phyloP scores from a whole-genome alignment of 2,888 invertebrate genomes.

The Acanthosepion pharaonis region DNA sequence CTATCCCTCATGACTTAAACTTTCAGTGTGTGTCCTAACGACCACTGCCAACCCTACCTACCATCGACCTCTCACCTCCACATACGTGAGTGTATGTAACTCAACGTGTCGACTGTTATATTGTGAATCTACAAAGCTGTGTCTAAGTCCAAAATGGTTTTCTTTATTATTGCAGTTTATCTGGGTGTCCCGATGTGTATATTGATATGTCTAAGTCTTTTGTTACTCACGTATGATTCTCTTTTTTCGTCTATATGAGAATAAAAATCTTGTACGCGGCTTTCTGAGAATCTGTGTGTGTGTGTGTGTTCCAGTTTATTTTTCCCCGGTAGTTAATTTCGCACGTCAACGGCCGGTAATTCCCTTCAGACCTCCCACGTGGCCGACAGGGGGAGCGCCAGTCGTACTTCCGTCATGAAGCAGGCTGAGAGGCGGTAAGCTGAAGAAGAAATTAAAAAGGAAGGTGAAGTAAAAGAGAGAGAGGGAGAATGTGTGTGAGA shows the following conservation, averaged over 20 bases:
- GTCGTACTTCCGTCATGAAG: slow-evolving; percentile 25
- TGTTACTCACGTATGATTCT: background rate
- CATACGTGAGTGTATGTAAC: background rate
- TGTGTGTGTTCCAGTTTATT: background rate
- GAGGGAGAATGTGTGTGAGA: background rate
- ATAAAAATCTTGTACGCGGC: background rate
- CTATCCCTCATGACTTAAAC: too few species aligned
- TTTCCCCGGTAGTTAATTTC: slow-evolving; percentile 14
- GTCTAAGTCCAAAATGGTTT: background rate
- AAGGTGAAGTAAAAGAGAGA: background rate
- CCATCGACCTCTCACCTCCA: too few species aligned
- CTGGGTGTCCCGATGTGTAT: background rate
- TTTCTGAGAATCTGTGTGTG: background rate
- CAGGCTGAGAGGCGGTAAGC: background rate
- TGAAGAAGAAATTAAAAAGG: background rate
- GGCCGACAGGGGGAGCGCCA: slow-evolving; percentile 16
- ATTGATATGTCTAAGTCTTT: background rate
- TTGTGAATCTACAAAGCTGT: background rate
- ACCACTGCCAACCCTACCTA: too few species aligned
- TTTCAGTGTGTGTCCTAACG: too few species aligned
- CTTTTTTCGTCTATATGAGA: background rate
- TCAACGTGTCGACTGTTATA: too few species aligned
- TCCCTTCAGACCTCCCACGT: slow-evolving; percentile 40
- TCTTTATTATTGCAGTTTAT: background rate
- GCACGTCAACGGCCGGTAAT: slow-evolving; percentile 36